Percentiles rank a stretch among this genome's conserved stretches.
Evolutionary conservation across 2,113 vertebrate genomes (phyloP).

Genomic region (Isichthys henryi): DNA sequence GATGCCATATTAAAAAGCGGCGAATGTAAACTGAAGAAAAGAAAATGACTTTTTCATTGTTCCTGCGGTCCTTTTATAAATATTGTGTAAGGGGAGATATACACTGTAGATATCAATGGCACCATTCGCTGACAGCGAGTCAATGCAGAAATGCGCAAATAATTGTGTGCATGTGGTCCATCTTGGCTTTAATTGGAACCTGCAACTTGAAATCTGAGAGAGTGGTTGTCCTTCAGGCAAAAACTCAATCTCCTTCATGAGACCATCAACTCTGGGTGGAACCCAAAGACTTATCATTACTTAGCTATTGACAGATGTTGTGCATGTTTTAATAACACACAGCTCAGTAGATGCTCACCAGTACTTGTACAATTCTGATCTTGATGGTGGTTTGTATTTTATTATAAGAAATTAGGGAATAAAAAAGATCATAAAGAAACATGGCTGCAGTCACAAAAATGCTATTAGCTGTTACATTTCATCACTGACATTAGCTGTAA

Average conservation of each 20-base stretch:
- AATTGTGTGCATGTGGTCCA: conserved; percentile 15
- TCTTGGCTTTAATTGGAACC: conserved; percentile 12
- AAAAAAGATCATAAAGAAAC: neutral
- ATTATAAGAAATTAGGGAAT: neutral
- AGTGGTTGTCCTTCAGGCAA: conserved; percentile 8
- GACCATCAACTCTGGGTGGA: conserved; percentile 15
- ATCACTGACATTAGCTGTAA: conserved; percentile 14
- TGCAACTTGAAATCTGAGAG: conserved; percentile 15
- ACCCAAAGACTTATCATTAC: neutral
- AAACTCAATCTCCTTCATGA: conserved; percentile 10
- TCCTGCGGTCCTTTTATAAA: neutral
- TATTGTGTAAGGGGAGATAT: neutral
- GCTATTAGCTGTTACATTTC: neutral
- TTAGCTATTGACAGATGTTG: conserved; percentile 12
- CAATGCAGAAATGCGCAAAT: neutral
- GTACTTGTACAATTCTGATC: neutral
- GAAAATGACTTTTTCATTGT: conserved; percentile 8
- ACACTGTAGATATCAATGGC: neutral
- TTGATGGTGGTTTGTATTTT: neutral
- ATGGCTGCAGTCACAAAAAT: neutral
- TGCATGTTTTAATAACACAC: neutral
- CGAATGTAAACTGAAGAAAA: conserved; percentile 5
- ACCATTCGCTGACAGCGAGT: conserved; percentile 12
- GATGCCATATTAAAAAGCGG: neutral
- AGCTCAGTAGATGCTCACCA: neutral